A percentile compares a stretch with the other conserved stretches of the same genome.
Evolutionary conservation across 2,797 vertebrate genomes (phyloP).

Genomic region (Stomatorhinus walkeri): DNA sequence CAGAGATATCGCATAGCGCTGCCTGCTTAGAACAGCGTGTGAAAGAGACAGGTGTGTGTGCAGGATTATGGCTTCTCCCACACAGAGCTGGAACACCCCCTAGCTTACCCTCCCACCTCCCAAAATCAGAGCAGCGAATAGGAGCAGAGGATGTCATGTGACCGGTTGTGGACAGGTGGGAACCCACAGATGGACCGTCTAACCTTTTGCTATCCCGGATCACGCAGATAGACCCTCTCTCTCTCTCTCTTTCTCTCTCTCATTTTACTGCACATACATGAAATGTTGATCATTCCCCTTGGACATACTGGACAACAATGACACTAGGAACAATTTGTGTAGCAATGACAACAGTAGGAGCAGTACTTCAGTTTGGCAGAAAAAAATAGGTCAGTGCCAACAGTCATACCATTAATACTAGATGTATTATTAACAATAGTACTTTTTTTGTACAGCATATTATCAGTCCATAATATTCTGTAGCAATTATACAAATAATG

Average conservation of each 20-base stretch:
- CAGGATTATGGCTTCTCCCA: conserved; percentile 16
- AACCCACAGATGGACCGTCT: conserved; percentile 9
- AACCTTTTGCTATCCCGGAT: neutral
- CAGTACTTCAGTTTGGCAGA: neutral
- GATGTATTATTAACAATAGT: conserved; percentile 3
- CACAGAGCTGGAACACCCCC: conserved; percentile 16
- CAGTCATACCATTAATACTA: neutral
- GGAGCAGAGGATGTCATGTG: conserved; percentile 8
- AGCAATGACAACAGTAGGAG: neutral
- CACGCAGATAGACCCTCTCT: neutral
- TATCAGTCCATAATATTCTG: neutral
- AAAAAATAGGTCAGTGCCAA: neutral
- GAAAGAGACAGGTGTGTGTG: conserved; percentile 13
- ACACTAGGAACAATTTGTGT: neutral
- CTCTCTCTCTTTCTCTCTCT: neutral
- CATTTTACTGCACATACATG: neutral
- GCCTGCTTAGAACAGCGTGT: neutral
- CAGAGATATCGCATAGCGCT: neutral
- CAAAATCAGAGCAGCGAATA: conserved; percentile 5
- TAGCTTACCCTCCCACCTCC: neutral
- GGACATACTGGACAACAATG: neutral
- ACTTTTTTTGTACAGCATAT: conserved; percentile 4
- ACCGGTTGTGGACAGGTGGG: conserved; percentile 15
- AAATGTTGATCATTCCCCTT: neutral
- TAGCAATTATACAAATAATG: neutral